Conservation (phyloP, 37 sponge, comb jelly and placozoan genomes). For the Oopsacas minuta region DNA sequence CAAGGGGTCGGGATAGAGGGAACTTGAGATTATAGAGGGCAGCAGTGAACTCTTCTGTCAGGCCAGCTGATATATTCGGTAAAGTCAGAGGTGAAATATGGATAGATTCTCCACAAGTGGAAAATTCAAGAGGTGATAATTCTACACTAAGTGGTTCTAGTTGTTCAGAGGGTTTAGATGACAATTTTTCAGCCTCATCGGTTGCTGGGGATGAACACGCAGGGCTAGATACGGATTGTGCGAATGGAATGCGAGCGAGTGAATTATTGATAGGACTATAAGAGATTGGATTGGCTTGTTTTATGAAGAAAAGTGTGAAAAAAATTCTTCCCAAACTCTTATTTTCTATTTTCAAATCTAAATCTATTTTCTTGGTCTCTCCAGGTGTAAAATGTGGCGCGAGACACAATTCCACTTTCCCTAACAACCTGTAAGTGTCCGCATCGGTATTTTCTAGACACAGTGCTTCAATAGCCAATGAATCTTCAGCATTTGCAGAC, state of each 20-base stretch:
- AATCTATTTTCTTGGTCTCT: not conserved
- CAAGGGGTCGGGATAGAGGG: not conserved
- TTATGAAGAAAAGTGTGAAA: slow-evolving; percentile 5
- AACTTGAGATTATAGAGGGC: not conserved
- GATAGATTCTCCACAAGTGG: not conserved
- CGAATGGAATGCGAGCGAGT: not conserved
- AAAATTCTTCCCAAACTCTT: not conserved
- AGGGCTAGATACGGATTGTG: not conserved
- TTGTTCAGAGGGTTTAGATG: not conserved
- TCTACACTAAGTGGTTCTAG: not conserved
- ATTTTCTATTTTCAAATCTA: not conserved
- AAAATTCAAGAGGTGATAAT: not conserved
- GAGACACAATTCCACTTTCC: not conserved
- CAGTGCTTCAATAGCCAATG: not conserved
- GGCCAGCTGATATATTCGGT: not conserved
- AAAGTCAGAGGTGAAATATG: not conserved
- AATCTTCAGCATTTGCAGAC: not conserved
- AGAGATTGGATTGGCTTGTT: not conserved
- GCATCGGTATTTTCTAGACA: not conserved
- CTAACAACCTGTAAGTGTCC: not conserved
- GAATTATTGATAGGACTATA: not conserved
- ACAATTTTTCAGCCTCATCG: not conserved
- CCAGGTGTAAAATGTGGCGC: not conserved
- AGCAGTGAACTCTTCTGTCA: not conserved
- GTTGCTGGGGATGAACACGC: not conserved